Evolutionary conservation across 1,140 invertebrate species (phyloP), one percentile per base, ranked within the genome.

Genomic region (Habropoda laboriosa): DNA sequence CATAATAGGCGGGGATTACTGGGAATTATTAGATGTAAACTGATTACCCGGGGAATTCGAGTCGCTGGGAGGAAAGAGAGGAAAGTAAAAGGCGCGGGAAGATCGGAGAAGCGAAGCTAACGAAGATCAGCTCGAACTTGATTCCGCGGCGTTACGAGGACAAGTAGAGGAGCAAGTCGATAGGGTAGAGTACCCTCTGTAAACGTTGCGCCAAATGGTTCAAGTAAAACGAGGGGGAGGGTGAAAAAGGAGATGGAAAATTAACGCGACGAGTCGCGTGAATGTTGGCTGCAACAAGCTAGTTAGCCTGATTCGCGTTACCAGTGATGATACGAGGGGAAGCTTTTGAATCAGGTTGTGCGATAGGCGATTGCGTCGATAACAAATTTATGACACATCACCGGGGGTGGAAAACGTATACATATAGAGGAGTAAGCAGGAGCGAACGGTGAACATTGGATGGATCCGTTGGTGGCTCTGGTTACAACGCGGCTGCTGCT

Each of bases 1-100:
- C 30, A 45, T 78, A 78, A 61, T 42, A 47, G 66, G 21, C 42
- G 21, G 27, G 18, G 60, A 77, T 77, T 70, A 70, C 53, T 24
- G 24, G 45, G 66, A 71, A 61, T 78, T 78, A 78, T 70, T 42
- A 60, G 55, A 51, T 51, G 53, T 78, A 78, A 71, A 78, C 66
- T 51, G 67, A 61, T 78, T 60, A 58, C 32, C 0, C 61, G 24
- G 49, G 47, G 27, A 53, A 75, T 30, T 45, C 64, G 51, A 49
- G 74, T 27, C 16, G 18, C 18, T n/a, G n/a, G 72, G 24, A 4
- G 60, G 24, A 64, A 55, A 55, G 18, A 38, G 0, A 30, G 30
- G 3, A 49, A 47, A 32, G 38, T n/a, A n/a, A n/a, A 16, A 12
- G 21, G 13, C 1, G 0, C 4, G 27, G 42, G 32, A 42, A 35